Evolutionary conservation across 2,888 invertebrate species (phyloP).

Genomic region (Caenorhabditis plicata): DNA sequence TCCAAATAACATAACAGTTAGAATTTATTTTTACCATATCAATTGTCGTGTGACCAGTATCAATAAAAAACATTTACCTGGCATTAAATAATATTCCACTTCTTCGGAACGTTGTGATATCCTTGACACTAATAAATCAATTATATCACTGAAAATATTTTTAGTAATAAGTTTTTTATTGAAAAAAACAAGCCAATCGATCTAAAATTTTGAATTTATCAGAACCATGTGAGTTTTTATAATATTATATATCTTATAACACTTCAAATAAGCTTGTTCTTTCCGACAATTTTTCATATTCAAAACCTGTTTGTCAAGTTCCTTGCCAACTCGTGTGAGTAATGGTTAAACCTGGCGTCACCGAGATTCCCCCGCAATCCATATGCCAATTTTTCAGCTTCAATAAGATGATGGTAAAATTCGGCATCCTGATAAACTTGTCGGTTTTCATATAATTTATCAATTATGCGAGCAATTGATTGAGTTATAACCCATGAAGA

Average conservation of each 20-base stretch:
- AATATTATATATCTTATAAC: constrained; percentile 16
- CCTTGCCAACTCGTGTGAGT: constrained; percentile 74
- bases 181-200: too few species aligned
- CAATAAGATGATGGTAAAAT: constrained; percentile 82
- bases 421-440: constrained; percentile 53
- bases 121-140: too few species aligned
- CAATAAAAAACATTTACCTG: too few species aligned
- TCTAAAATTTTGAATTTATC: too few species aligned
- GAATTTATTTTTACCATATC: too few species aligned
- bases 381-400: constrained; percentile 89
- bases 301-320: constrained; percentile 72
- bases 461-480: constrained; percentile 71
- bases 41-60: too few species aligned
- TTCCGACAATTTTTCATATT: not conserved
- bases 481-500: constrained; percentile 81
- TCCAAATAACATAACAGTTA: too few species aligned
- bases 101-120: too few species aligned
- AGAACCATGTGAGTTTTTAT: constrained; percentile 6
- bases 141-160: too few species aligned
- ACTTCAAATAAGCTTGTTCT: constrained; percentile 1
- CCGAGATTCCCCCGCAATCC: constrained; percentile 71
- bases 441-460: constrained; percentile 42
- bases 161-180: too few species aligned
- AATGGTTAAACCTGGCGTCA: constrained; percentile 75
- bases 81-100: too few species aligned